Evolutionary conservation across 2,113 vertebrate species (phyloP).

Genomic region (Balaenoptera acutorostrata): DNA sequence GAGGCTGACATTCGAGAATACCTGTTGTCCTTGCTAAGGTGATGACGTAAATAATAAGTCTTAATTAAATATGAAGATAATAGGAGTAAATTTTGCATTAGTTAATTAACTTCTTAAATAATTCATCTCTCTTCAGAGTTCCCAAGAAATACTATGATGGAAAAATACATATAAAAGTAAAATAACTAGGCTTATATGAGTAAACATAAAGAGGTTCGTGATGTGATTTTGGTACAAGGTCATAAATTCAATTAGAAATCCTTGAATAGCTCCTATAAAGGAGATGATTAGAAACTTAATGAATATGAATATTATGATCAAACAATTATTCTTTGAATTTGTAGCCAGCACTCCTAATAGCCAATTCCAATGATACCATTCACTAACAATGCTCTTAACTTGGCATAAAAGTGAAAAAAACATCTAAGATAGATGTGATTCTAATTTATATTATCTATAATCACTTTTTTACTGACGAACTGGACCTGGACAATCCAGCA

Average conservation of each 20-base stretch:
- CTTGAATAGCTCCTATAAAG: constrained; percentile 9
- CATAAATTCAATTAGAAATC: constrained; percentile 60
- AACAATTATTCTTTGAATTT: constrained; percentile 48
- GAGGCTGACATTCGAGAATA: constrained; percentile 45
- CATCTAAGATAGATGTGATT: not conserved
- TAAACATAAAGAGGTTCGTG: constrained; percentile 33
- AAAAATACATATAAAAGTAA: constrained; percentile 46
- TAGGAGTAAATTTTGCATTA: constrained; percentile 44
- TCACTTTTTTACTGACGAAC: not conserved
- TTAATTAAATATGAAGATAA: constrained; percentile 65
- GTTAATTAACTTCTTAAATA: constrained; percentile 61
- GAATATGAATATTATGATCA: constrained; percentile 31
- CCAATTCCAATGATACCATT: not conserved
- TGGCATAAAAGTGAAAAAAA: not conserved
- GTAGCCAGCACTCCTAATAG: not conserved
- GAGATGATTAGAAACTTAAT: constrained; percentile 39
- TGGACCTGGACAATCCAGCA: not conserved
- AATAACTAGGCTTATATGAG: not conserved
- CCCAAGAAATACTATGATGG: not conserved
- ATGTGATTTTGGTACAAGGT: constrained; percentile 28
- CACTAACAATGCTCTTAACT: constrained; percentile 6
- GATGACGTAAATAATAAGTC: constrained; percentile 31
- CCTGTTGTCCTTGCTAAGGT: not conserved
- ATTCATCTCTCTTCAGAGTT: constrained; percentile 28
- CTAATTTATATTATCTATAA: constrained; percentile 10